Conservation (phyloP, 1,140 invertebrate genomes). For the Brachionus asplanchnoidis region DNA sequence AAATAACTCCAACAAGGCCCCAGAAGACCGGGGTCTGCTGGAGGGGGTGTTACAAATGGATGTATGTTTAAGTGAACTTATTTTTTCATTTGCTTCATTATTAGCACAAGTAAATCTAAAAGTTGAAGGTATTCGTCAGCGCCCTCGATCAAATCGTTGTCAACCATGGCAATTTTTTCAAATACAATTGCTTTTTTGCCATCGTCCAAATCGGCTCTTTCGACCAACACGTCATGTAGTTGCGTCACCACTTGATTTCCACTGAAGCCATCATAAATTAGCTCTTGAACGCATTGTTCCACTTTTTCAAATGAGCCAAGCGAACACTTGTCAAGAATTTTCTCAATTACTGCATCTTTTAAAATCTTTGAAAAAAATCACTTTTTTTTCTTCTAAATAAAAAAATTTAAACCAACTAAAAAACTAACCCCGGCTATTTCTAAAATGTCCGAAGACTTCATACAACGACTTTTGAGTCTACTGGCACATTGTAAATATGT, state of each 20-base stretch:
- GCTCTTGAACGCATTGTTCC: constrained; percentile 60
- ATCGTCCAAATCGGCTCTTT: constrained; percentile 63
- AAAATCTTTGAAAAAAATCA: constrained; percentile 63
- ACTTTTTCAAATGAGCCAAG: constrained; percentile 67
- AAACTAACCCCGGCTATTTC: constrained; percentile 72
- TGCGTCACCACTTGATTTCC: constrained; percentile 68
- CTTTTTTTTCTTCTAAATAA: neutral
- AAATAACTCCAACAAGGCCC: too few species aligned
- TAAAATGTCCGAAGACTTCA: constrained; percentile 63
- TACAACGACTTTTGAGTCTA: constrained; percentile 58
- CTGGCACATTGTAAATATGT: constrained; percentile 71
- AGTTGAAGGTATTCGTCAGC: constrained; percentile 88
- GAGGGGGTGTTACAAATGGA: too few species aligned
- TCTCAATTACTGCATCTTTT: constrained; percentile 64
- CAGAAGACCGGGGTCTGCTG: too few species aligned
- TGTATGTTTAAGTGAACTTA: neutral
- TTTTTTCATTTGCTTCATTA: constrained; percentile 42
- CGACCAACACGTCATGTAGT: constrained; percentile 53
- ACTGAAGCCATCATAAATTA: constrained; percentile 76
- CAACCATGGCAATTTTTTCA: constrained; percentile 58
- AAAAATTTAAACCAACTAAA: too few species aligned
- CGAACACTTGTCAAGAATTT: constrained; percentile 65
- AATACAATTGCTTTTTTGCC: constrained; percentile 32
- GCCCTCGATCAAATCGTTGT: constrained; percentile 79
- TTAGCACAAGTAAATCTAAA: constrained; percentile 71